Evolutionary conservation across 2,113 vertebrate species (phyloP), one percentile per base, ranked within the genome.

Genomic region (Poeciliopsis occidentalis): DNA sequence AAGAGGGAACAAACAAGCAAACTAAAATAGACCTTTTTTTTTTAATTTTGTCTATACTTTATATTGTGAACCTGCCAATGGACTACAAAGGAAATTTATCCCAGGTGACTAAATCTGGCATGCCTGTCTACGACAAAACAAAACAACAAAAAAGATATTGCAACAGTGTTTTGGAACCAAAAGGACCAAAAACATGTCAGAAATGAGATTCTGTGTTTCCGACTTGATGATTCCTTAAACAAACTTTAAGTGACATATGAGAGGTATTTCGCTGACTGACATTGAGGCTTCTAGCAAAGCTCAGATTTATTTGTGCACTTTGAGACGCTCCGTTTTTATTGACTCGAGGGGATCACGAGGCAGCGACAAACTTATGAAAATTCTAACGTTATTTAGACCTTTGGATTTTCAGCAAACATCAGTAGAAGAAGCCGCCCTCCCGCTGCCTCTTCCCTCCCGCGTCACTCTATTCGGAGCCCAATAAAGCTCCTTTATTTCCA

Each of bases 401-500:
- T 94, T 87, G 85, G 51, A 85, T 88, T 81, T 76, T 41, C 65
- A 82, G 76, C 73, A 75, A 84, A 81, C 57, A 75, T 80, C 70
- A 68, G 64, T 77, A 82, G 69, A 30, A 69, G 24, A 47, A 76
- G 61, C 60, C 54, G 76, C 68, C 67, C 82, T 69, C 19, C 26
- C 24, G 62, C 4, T 69, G 27, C 34, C 15, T 4, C n/a, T 19
- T 37, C 57, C 69, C 69, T 65, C 61, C 31, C 6, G 65, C 63
- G 11, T 80, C 82, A 27, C 67, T 81, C 72, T 47, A 26, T 62
- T 88, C 79, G 69, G 78, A 87, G 91, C 80, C 83, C 85, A 89
- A 92, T 92, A 92, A 92, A 92, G 82, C 69, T 67, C 79, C 87
- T 92, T 92, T 87, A 90, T 91, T 90, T 92, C 86, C 88, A 93